Conservation (phyloP, 1,140 invertebrate species). For the Myzus persicae region DNA sequence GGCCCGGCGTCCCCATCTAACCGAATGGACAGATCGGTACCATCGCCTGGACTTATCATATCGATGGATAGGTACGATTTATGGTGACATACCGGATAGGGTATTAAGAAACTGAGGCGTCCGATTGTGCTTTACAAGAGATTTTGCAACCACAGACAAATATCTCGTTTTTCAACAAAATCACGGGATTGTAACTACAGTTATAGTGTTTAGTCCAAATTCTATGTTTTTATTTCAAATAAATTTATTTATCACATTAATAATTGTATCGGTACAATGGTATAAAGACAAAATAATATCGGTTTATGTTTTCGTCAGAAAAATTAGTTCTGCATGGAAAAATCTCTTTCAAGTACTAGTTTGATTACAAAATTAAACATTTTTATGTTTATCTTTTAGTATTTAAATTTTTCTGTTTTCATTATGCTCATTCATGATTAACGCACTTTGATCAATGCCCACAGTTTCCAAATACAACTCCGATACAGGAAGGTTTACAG, state of each 20-base stretch:
- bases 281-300: too few species aligned
- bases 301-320: too few species aligned
- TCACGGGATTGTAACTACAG: neutral
- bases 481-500: neutral
- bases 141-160: neutral
- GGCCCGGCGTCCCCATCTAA: constrained; percentile 65
- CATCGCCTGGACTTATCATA: constrained; percentile 64
- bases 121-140: neutral
- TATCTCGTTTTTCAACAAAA: neutral
- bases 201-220: neutral
- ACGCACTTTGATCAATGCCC: too few species aligned
- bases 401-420: too few species aligned
- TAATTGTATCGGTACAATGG: too few species aligned
- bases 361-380: too few species aligned
- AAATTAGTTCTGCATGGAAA: too few species aligned
- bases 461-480: too few species aligned
- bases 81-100: neutral
- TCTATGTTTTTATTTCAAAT: neutral
- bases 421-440: too few species aligned
- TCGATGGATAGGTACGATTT: constrained; percentile 61
- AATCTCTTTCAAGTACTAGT: too few species aligned
- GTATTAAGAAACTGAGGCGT: neutral
- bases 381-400: too few species aligned
- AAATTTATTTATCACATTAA: too few species aligned
- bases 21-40: constrained; percentile 67